Conservation (phyloP, 2,113 vertebrate genomes). For the Nicator chloris region DNA sequence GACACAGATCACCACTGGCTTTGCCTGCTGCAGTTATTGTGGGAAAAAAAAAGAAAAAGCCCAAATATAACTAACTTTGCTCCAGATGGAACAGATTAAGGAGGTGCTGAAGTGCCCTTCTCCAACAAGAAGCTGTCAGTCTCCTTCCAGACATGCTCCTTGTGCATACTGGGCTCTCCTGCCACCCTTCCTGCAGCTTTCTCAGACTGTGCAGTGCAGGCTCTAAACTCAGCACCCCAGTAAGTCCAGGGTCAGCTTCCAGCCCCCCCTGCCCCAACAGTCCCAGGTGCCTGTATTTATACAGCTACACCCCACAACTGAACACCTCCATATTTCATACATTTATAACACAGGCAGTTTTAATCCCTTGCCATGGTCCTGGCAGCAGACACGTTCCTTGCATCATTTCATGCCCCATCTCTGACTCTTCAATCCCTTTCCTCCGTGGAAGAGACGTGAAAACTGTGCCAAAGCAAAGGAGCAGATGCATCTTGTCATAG, state of each 20-base stretch:
- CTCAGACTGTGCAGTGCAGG: background rate
- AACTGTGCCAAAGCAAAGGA: background rate
- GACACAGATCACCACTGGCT: background rate
- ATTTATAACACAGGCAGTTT: rapidly evolving
- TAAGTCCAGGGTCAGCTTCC: background rate
- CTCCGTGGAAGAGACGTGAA: background rate
- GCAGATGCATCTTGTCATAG: background rate
- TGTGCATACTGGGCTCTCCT: background rate
- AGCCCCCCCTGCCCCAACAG: background rate
- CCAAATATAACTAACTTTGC: background rate
- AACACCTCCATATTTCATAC: rapidly evolving
- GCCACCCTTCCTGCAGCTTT: background rate
- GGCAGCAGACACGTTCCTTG: background rate
- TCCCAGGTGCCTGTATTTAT: background rate
- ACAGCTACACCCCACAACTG: background rate
- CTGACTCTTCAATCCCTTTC: background rate
- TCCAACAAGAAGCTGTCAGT: background rate
- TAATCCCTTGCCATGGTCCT: background rate
- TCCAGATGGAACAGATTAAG: background rate
- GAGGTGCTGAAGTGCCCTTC: background rate
- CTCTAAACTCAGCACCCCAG: background rate
- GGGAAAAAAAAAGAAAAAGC: rapidly evolving
- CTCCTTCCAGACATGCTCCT: background rate
- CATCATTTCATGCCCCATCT: background rate
- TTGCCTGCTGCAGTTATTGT: background rate